phyloP scores from a whole-genome alignment of 2,797 vertebrate species.

The Discoglossus pictus region DNA sequence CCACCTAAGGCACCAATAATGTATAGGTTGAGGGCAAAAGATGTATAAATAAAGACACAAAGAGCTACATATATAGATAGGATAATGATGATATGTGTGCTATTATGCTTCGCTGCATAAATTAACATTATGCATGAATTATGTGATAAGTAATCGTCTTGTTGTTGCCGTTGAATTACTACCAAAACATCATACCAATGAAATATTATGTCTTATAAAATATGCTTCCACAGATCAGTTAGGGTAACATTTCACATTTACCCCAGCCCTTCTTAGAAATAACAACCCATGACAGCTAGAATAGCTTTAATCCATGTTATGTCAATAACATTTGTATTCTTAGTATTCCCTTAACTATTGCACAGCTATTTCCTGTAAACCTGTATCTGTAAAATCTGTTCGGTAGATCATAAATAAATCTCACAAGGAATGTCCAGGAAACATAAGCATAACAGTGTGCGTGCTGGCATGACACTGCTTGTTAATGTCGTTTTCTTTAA shows the following conservation, averaged over 20 bases:
- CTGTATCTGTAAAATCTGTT: constrained; percentile 50
- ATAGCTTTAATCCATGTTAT: constrained; percentile 49
- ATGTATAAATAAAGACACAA: too few species aligned
- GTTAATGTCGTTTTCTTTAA: constrained; percentile 46
- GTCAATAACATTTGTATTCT: constrained; percentile 51
- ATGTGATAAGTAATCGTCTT: too few species aligned
- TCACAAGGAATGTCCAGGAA: constrained; percentile 57
- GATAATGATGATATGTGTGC: too few species aligned
- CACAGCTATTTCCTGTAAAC: constrained; percentile 59
- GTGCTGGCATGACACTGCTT: constrained; percentile 52
- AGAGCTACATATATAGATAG: too few species aligned
- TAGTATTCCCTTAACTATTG: constrained; percentile 56
- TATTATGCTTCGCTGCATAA: too few species aligned
- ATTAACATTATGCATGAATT: too few species aligned
- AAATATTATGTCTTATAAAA: background rate
- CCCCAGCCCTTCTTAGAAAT: constrained; percentile 45
- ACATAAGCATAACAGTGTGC: constrained; percentile 46
- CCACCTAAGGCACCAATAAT: too few species aligned
- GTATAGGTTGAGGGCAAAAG: too few species aligned
- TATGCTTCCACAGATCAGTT: constrained; percentile 14
- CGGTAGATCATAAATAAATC: constrained; percentile 58
- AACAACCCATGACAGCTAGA: constrained; percentile 52
- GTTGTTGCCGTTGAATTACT: too few species aligned
- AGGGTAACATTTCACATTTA: constrained; percentile 26
- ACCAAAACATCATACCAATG: too few species aligned